Evolutionary conservation across 2,888 invertebrate species (phyloP).

Genomic region (Metalampra italica): DNA sequence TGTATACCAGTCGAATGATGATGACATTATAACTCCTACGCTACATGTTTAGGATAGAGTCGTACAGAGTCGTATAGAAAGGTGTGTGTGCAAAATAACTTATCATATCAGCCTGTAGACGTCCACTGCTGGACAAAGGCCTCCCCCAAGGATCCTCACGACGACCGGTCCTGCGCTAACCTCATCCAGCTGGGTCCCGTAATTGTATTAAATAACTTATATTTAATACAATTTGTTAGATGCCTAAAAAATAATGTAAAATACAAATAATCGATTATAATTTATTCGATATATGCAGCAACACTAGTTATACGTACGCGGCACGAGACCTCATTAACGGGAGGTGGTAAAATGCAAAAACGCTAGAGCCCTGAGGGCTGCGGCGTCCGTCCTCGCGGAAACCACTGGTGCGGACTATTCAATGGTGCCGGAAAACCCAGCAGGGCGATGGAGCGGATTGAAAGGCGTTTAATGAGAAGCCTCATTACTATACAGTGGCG

Average conservation of each 20-base stretch:
- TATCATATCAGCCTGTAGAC: no score
- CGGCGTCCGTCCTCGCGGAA: slow-evolving; percentile 43
- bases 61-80: no score
- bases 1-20: neutral
- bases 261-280: no score
- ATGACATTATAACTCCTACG: neutral
- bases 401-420: slow-evolving; percentile 47
- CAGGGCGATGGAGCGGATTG: slow-evolving; percentile 37
- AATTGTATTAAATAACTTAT: no score
- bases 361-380: slow-evolving; percentile 40
- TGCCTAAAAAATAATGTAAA: no score
- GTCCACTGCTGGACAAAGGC: no score
- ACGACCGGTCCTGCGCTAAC: no score
- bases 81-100: no score
- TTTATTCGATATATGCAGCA: neutral
- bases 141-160: no score
- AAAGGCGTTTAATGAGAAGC: slow-evolving; percentile 54
- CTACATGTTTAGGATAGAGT: neutral
- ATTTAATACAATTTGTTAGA: no score
- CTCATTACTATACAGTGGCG: slow-evolving; percentile 53
- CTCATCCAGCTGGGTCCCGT: no score
- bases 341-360: slow-evolving; percentile 61
- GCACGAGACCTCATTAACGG: slow-evolving; percentile 56
- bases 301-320: slow-evolving; percentile 5
- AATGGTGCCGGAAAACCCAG: slow-evolving; percentile 57